Conservation (phyloP, 1,140 invertebrate genomes). For the Zaprionus ornatus region DNA sequence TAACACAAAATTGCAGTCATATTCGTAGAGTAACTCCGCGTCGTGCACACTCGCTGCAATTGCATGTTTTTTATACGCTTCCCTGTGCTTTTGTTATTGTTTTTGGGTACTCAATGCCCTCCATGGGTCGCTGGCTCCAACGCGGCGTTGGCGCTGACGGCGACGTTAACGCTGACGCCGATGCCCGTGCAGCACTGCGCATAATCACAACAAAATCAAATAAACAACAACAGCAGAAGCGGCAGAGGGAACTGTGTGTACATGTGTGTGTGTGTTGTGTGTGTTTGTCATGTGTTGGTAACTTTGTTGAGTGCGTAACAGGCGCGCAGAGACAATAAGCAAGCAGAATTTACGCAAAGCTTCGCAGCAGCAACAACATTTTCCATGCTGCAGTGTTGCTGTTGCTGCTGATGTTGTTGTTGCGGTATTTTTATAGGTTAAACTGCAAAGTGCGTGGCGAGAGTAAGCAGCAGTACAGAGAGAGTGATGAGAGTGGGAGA, state of each 20-base stretch:
- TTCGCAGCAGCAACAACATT: conserved; percentile 32
- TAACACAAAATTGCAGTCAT: neutral
- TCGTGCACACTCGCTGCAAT: neutral
- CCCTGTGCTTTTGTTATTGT: conserved; percentile 31
- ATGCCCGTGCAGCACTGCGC: conserved; percentile 66
- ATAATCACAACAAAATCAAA: conserved; percentile 82
- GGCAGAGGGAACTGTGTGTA: conserved; percentile 32
- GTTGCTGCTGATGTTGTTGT: conserved; percentile 45
- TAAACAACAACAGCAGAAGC: conserved; percentile 58
- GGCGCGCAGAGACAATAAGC: conserved; percentile 61
- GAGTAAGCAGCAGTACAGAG: conserved; percentile 11
- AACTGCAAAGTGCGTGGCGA: conserved; percentile 65
- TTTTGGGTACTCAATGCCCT: conserved; percentile 67
- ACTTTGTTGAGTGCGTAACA: conserved; percentile 74
- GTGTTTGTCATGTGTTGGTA: conserved; percentile 58
- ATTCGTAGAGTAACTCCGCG: conserved; percentile 13
- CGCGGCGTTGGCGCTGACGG: conserved; percentile 23
- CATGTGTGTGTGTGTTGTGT: conserved; percentile 37
- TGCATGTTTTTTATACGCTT: conserved; percentile 39
- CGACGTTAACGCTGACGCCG: conserved; percentile 29
- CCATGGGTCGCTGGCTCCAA: conserved; percentile 77
- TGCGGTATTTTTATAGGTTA: conserved; percentile 81
- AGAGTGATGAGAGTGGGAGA: conserved; percentile 7
- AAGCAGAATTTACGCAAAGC: conserved; percentile 31
- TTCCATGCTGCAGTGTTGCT: conserved; percentile 36